Evolutionary conservation across 1,140 invertebrate genomes (phyloP), one percentile per base, ranked within the genome.

Genomic region (Daktulosphaira vitifoliae): DNA sequence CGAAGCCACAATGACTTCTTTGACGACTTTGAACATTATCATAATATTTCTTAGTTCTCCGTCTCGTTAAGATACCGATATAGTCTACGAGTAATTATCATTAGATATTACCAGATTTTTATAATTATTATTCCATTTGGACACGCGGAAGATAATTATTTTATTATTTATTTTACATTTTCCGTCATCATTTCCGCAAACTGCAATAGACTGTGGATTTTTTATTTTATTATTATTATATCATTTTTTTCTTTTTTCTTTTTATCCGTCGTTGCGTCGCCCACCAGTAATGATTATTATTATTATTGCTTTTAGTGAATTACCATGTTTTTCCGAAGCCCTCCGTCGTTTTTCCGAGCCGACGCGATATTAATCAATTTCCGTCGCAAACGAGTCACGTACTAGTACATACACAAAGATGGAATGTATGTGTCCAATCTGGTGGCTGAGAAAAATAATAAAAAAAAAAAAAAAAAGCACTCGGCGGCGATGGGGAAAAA

Each of bases 341-440:
- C 5, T 33, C 4, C 23, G 15, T 46, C 23, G 23, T 46, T 46
- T 59, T 46, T 59, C 25, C 54, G 29, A 59, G 44, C 26, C 54
- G 18, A 33, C 29, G 16, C 56, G 25, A 33, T 46, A 48, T 62
- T 22, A 62, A 62, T 48, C 56, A 33, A 46, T 33, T 62, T 62
- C 42, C 25, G 26, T 46, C 25, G 15, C 18, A 22, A 46, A 62
- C 56, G 42, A 48, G 56, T 48, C 42, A 62, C 56, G 56, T 62
- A 48, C 7, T 33, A 33, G 29, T 33, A 33, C n/a, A n/a, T 33
- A 33, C 29, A 33, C 29, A 33, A 33, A 23, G 18, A 7, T 18
- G 54, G 38, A 46, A 59, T 46, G 16, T 48, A 1, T 18, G 16
- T n/a, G 5, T 42, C n/a, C 15, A 8, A n/a, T 16, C 52, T 42